Conservation (phyloP, 2,797 vertebrate genomes). For the Karalla daura region DNA sequence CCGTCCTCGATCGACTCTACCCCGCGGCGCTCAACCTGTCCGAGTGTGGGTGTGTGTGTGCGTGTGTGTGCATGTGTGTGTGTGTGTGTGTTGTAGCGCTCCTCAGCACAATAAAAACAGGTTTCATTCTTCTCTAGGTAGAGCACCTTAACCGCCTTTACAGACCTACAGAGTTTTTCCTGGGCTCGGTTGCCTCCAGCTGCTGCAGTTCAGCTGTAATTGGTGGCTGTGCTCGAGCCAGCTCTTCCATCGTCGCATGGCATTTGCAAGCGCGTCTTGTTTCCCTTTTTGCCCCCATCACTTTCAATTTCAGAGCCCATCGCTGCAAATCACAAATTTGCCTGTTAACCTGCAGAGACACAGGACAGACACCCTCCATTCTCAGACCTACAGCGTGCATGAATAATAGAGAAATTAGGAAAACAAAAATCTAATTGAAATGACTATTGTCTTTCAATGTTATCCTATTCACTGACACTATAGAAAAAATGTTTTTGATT, state of each 20-base stretch:
- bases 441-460: no score
- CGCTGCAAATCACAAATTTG: not conserved
- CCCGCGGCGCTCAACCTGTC: constrained; percentile 55
- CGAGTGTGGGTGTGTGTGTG: not conserved
- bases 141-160: not conserved
- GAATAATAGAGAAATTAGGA: not conserved
- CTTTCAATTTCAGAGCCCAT: not conserved
- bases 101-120: constrained; percentile 21
- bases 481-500: no score
- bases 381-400: not conserved
- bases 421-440: not conserved
- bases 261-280: constrained; percentile 36
- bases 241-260: constrained; percentile 14
- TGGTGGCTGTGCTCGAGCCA: constrained; percentile 16
- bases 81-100: not conserved
- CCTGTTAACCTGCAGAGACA: not conserved
- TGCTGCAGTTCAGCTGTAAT: constrained; percentile 55
- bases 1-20: constrained; percentile 47
- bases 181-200: constrained; percentile 34
- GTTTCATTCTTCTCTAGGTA: constrained; percentile 26
- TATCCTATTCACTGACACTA: no score
- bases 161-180: constrained; percentile 1
- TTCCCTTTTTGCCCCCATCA: constrained; percentile 2
- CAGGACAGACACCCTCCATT: not conserved
- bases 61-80: not conserved